A percentile compares a stretch with the other conserved stretches of the same genome.
Conservation (phyloP, 2,888 invertebrate species). For the Graphium colonna region DNA sequence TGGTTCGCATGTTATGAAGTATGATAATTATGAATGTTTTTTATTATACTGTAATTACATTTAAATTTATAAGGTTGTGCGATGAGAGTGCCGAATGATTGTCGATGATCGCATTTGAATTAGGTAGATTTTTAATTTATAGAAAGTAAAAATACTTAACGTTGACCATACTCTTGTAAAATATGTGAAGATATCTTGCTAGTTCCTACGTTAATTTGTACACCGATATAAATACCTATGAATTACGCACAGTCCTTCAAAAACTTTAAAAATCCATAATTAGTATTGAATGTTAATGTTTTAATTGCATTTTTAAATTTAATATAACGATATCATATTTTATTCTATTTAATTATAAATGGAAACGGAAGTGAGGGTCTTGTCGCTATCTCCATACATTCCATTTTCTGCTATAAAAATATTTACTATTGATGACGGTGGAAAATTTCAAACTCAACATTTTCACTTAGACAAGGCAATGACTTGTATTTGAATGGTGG, state of each 20-base stretch:
- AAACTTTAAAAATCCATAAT: slow-evolving; percentile 24
- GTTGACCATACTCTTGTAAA: slow-evolving; percentile 33
- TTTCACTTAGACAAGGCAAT: neutral
- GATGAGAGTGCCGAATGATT: slow-evolving; percentile 43
- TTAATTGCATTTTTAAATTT: slow-evolving; percentile 26
- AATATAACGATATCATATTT: neutral
- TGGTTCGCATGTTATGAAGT: slow-evolving; percentile 42
- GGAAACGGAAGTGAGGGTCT: neutral
- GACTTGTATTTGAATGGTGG: neutral
- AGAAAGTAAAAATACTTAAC: slow-evolving; percentile 38
- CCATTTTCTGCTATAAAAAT: slow-evolving; percentile 6
- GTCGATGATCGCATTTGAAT: slow-evolving; percentile 37
- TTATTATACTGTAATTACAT: slow-evolving; percentile 51
- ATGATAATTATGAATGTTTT: slow-evolving; percentile 51
- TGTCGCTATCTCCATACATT: slow-evolving; percentile 16
- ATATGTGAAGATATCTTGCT: slow-evolving; percentile 40
- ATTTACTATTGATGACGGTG: neutral
- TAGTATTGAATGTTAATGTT: slow-evolving; percentile 23
- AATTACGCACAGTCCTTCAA: slow-evolving; percentile 48
- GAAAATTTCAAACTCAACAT: neutral
- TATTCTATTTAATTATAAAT: slow-evolving; percentile 1
- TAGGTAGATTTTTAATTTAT: slow-evolving; percentile 34
- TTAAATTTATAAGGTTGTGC: slow-evolving; percentile 63
- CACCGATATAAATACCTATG: slow-evolving; percentile 33
- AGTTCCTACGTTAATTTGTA: slow-evolving; percentile 47